Conservation (phyloP, 2,797 vertebrate genomes). For the Sebastes paucispinis region DNA sequence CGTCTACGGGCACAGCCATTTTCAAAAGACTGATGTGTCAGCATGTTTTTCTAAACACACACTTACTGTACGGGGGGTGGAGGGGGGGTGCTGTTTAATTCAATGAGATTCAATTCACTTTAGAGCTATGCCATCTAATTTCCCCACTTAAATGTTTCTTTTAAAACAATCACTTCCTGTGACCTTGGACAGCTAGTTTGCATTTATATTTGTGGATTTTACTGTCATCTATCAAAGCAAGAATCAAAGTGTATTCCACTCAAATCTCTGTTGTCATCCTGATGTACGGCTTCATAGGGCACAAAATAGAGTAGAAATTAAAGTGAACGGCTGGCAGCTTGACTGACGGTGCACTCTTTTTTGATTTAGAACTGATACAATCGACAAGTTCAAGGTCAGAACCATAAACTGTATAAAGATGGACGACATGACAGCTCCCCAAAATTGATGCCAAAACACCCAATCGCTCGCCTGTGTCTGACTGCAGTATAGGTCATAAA, state of each 20-base stretch:
- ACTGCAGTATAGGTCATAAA: too few species aligned
- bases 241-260: constrained; percentile 4
- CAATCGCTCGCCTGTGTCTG: too few species aligned
- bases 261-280: background rate
- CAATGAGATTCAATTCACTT: constrained; percentile 39
- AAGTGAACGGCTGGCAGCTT: background rate
- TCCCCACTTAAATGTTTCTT: constrained; percentile 35
- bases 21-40: constrained; percentile 42
- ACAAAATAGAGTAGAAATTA: background rate
- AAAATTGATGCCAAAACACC: too few species aligned
- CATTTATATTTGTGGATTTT: constrained; percentile 38
- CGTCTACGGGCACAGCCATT: constrained; percentile 12
- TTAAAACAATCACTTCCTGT: constrained; percentile 23
- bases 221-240: background rate
- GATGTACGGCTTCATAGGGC: background rate
- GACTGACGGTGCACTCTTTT: background rate
- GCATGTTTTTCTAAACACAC: constrained; percentile 34
- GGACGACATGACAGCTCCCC: too few species aligned
- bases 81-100: constrained; percentile 26
- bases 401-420: too few species aligned
- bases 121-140: constrained; percentile 26
- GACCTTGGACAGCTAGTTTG: constrained; percentile 36
- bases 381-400: background rate
- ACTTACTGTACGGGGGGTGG: background rate
- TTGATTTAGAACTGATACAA: background rate